A percentile compares a stretch with the other conserved stretches of the same genome.
Conservation (phyloP, 2,888 invertebrate species). For the Candidula unifasciata region DNA sequence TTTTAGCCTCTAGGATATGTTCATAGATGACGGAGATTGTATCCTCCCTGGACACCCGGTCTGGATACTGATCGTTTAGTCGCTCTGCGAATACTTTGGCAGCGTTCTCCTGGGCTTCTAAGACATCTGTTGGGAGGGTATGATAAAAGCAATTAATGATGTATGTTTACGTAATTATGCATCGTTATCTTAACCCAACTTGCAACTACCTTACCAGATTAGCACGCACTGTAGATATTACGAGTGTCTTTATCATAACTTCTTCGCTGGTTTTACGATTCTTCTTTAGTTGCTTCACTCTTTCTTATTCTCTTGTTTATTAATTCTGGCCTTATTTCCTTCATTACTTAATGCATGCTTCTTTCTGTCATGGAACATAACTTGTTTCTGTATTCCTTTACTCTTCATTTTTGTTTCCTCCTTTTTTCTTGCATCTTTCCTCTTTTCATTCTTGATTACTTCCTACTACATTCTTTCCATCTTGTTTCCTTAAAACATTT, state of each 20-base stretch:
- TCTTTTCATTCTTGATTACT: not conserved
- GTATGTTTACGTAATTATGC: no score
- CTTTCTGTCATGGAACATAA: no score
- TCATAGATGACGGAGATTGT: conserved; percentile 28
- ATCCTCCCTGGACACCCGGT: not conserved
- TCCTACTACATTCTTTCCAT: not conserved
- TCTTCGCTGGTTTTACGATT: no score
- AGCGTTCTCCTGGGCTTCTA: conserved; percentile 34
- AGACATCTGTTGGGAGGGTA: conserved; percentile 23
- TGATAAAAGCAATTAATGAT: not conserved
- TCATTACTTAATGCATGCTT: no score
- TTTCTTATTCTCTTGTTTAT: no score
- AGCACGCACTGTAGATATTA: no score
- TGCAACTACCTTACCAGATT: no score
- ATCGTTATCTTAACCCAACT: no score
- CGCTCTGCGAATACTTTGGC: not conserved
- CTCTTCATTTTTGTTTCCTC: not conserved
- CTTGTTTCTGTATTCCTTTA: no score
- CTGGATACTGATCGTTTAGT: not conserved
- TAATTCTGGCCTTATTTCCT: no score
- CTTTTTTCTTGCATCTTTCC: not conserved
- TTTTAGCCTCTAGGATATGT: conserved; percentile 13
- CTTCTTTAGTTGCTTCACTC: no score
- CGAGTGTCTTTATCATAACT: no score
- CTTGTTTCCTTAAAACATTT: not conserved